Evolutionary conservation across 1,140 invertebrate genomes (phyloP).

Genomic region (Acyrthosiphon pisum): DNA sequence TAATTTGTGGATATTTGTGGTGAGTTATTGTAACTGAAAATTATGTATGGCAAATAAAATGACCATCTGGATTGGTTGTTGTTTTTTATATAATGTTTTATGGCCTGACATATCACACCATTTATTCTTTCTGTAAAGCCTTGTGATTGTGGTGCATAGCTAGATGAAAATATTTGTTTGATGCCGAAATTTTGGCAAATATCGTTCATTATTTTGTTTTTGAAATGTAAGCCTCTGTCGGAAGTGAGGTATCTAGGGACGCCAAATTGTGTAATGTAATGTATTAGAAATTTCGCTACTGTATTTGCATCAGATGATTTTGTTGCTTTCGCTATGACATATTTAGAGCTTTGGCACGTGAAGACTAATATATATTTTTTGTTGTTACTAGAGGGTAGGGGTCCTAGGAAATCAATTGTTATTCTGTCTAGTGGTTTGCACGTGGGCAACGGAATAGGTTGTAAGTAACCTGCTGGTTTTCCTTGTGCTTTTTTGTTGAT

Average conservation of each 20-base stretch:
- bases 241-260: slow-evolving; percentile 6
- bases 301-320: background rate
- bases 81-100: slow-evolving; percentile 43
- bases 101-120: slow-evolving; percentile 16
- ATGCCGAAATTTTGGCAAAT: background rate
- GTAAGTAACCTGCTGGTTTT: background rate
- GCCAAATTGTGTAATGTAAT: background rate
- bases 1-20: slow-evolving; percentile 5
- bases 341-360: slow-evolving; percentile 13
- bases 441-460: slow-evolving; percentile 23
- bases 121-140: slow-evolving; percentile 30
- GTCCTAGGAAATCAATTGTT: slow-evolving; percentile 20
- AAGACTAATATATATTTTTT: slow-evolving; percentile 30
- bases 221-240: slow-evolving; percentile 36
- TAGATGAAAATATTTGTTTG: slow-evolving; percentile 18
- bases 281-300: slow-evolving; percentile 22
- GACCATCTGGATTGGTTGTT: slow-evolving; percentile 13
- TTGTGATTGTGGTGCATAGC: slow-evolving; percentile 28
- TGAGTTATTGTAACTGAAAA: background rate
- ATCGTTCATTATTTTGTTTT: background rate
- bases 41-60: slow-evolving; percentile 29
- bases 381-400: background rate
- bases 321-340: background rate
- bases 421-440: background rate
- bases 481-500: background rate